Evolutionary conservation across 1,140 invertebrate species (phyloP).

Genomic region (Archivesica marissinica): DNA sequence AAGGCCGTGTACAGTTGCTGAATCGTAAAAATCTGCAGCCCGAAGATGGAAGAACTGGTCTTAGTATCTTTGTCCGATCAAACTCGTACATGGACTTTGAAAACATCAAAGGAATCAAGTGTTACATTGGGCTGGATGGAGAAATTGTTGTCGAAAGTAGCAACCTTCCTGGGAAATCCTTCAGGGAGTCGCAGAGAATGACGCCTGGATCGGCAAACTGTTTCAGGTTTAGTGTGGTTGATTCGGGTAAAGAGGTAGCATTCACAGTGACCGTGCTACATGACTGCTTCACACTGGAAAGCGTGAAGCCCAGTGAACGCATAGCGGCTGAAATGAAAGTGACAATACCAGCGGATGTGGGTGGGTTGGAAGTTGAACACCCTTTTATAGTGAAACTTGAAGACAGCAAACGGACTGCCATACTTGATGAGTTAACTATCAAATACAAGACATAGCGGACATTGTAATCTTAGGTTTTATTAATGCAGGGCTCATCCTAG

Average conservation of each 20-base stretch:
- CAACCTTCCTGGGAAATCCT: slow-evolving; percentile 62
- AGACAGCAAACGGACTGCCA: slow-evolving; percentile 76
- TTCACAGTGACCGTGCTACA: slow-evolving; percentile 74
- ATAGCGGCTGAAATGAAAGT: slow-evolving; percentile 69
- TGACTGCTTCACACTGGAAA: slow-evolving; percentile 77
- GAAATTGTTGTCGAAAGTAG: slow-evolving; percentile 73
- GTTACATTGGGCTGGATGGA: slow-evolving; percentile 78
- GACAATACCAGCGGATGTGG: slow-evolving; percentile 65
- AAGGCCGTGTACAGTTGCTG: slow-evolving; percentile 77
- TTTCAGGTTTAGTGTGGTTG: slow-evolving; percentile 75
- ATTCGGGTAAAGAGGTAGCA: slow-evolving; percentile 69
- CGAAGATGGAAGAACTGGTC: slow-evolving; percentile 71
- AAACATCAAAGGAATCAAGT: slow-evolving; percentile 77
- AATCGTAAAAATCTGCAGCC: slow-evolving; percentile 71
- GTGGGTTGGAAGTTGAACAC: slow-evolving; percentile 67
- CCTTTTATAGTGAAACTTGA: slow-evolving; percentile 79
- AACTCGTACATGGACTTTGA: slow-evolving; percentile 76
- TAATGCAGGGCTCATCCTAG: no score
- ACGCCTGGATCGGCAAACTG: slow-evolving; percentile 75
- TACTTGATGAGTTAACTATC: slow-evolving; percentile 79
- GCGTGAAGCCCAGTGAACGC: slow-evolving; percentile 66
- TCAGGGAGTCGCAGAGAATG: slow-evolving; percentile 70
- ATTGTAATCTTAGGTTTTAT: neutral
- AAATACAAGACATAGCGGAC: slow-evolving; percentile 59
- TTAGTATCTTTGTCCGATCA: slow-evolving; percentile 77